Evolutionary conservation across 2,888 invertebrate genomes (phyloP).

Genomic region (Macropis europaea): DNA sequence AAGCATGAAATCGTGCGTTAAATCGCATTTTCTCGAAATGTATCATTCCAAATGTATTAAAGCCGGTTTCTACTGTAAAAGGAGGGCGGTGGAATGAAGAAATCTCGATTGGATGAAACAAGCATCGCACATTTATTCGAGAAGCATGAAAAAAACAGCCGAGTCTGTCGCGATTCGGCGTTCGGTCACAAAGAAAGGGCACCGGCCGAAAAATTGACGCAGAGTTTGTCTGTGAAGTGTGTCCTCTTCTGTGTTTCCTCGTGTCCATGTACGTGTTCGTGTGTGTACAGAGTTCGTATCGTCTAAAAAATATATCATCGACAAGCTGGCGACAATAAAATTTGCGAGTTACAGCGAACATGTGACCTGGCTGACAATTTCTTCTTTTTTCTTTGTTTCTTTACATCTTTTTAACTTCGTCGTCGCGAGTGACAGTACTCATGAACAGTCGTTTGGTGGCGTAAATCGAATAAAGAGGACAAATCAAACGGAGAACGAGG

Average conservation of each 20-base stretch:
- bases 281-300: constrained; percentile 28
- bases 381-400: background rate
- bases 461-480: too few species aligned
- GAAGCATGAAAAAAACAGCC: constrained; percentile 35
- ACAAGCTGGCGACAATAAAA: constrained; percentile 37
- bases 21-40: too few species aligned
- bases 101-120: constrained; percentile 14
- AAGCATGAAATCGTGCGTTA: too few species aligned
- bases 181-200: constrained; percentile 9
- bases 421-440: background rate
- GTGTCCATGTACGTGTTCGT: background rate
- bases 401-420: background rate
- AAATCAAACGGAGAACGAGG: too few species aligned
- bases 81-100: background rate
- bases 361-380: background rate
- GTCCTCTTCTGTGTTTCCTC: background rate
- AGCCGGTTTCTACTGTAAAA: too few species aligned
- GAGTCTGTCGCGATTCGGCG: constrained; percentile 22
- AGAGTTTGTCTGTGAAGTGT: too few species aligned
- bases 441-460: too few species aligned
- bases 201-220: constrained; percentile 23
- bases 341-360: constrained; percentile 9
- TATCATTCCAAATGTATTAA: too few species aligned
- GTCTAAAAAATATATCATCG: constrained; percentile 46
- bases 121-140: constrained; percentile 39